Percentiles rank a stretch among this genome's conserved stretches.
phyloP scores from a whole-genome alignment of 2,797 vertebrate genomes.

The Esox masquinongy region DNA sequence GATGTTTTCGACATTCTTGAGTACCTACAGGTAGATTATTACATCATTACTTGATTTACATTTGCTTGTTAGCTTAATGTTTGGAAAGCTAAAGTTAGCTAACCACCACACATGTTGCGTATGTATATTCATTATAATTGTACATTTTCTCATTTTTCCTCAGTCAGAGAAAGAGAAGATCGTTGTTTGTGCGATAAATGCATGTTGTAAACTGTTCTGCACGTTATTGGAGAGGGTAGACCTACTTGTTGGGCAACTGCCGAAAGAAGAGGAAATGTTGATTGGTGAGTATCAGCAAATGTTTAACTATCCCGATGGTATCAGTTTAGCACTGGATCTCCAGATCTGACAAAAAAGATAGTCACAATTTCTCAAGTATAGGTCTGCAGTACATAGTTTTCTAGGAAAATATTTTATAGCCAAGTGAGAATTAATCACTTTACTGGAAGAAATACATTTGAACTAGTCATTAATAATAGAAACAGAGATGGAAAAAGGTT shows the following conservation, averaged over 20 bases:
- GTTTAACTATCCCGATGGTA: neutral
- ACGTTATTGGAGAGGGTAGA: slow-evolving; percentile 80
- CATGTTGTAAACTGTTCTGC: slow-evolving; percentile 82
- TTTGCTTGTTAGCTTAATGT: neutral
- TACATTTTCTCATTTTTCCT: neutral
- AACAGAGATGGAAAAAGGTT: too few species aligned
- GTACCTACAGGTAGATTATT: slow-evolving; percentile 76
- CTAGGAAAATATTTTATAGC: too few species aligned
- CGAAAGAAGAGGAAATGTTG: slow-evolving; percentile 74
- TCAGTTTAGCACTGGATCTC: neutral
- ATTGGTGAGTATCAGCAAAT: slow-evolving; percentile 67
- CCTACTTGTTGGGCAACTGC: slow-evolving; percentile 82
- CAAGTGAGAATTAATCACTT: too few species aligned
- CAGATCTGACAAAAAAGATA: neutral
- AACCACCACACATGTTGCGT: neutral
- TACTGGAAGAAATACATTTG: too few species aligned
- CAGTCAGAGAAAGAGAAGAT: slow-evolving; percentile 80
- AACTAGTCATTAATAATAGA: too few species aligned
- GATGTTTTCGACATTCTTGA: slow-evolving; percentile 86
- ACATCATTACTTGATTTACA: neutral
- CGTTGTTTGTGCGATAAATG: slow-evolving; percentile 62
- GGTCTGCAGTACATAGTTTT: too few species aligned
- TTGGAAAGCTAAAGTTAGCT: neutral
- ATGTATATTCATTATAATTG: neutral
- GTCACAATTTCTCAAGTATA: neutral